Conservation (phyloP, 2,888 invertebrate species). For the Aspidapion aeneum region DNA sequence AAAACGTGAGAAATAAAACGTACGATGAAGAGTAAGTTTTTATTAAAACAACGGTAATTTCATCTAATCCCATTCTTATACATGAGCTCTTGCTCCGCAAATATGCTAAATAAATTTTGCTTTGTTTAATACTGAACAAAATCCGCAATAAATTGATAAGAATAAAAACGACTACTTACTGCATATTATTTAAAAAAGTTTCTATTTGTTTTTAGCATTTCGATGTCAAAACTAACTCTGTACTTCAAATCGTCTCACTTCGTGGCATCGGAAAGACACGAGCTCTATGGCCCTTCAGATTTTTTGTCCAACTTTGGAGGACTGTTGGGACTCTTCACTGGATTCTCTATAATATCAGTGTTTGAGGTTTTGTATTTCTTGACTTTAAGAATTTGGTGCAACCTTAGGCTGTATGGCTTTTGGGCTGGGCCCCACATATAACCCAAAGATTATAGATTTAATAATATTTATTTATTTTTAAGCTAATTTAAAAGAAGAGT, state of each 20-base stretch:
- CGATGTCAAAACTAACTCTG: conserved; percentile 31
- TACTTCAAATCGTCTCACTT: conserved; percentile 34
- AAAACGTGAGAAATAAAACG: background rate
- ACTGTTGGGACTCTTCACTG: conserved; percentile 38
- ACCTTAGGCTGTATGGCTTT: conserved; percentile 36
- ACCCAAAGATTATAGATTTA: too few relatives aligned
- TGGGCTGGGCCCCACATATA: conserved; percentile 35
- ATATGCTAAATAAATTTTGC: too few relatives aligned
- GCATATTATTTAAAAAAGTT: too few relatives aligned
- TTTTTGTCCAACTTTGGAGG: conserved; percentile 38
- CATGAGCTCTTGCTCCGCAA: too few relatives aligned
- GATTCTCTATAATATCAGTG: conserved; percentile 48
- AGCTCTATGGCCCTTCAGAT: conserved; percentile 36
- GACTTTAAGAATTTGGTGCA: conserved; percentile 47
- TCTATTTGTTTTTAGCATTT: conserved; percentile 21
- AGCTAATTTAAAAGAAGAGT: too few relatives aligned
- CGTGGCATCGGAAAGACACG: conserved; percentile 34
- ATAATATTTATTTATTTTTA: too few relatives aligned
- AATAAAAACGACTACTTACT: too few relatives aligned
- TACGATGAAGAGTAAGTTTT: background rate
- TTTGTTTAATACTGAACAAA: too few relatives aligned
- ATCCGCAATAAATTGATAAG: too few relatives aligned
- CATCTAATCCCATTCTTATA: too few relatives aligned
- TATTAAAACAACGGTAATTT: too few relatives aligned
- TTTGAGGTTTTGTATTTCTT: conserved; percentile 55